A percentile compares a stretch with the other conserved stretches of the same genome.
Conservation (phyloP, 2,888 invertebrate species). For the Cantharis lateralis region DNA sequence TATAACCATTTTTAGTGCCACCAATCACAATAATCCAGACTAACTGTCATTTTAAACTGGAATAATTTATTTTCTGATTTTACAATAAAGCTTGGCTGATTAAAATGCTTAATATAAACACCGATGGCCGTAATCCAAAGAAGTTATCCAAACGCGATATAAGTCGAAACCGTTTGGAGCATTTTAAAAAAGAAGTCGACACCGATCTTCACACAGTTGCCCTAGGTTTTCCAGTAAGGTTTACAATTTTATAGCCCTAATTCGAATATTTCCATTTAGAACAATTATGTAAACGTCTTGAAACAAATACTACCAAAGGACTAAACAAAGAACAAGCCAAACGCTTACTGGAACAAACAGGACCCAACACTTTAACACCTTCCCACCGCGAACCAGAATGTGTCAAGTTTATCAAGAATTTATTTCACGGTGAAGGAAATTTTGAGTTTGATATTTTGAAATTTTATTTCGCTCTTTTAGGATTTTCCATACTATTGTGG, state of each 20-base stretch:
- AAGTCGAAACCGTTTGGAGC: slow-evolving; percentile 55
- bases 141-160: slow-evolving; percentile 47
- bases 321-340: slow-evolving; percentile 64
- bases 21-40: background rate
- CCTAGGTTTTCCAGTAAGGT: slow-evolving; percentile 31
- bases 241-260: background rate
- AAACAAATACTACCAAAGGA: slow-evolving; percentile 59
- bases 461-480: slow-evolving; percentile 58
- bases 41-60: background rate
- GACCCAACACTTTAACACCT: slow-evolving; percentile 75
- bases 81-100: background rate
- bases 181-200: slow-evolving; percentile 63
- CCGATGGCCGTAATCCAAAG: background rate
- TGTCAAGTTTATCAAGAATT: slow-evolving; percentile 63
- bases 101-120: background rate
- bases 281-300: slow-evolving; percentile 50
- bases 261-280: slow-evolving; percentile 37
- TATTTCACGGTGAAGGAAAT: slow-evolving; percentile 40
- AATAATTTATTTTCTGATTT: background rate
- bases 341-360: slow-evolving; percentile 63
- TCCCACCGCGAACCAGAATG: slow-evolving; percentile 74
- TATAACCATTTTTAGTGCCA: background rate
- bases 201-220: slow-evolving; percentile 62
- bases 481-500: slow-evolving; percentile 83
- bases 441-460: background rate